phyloP scores from a whole-genome alignment of 2,888 invertebrate species.

The Ophion ventricosus region DNA sequence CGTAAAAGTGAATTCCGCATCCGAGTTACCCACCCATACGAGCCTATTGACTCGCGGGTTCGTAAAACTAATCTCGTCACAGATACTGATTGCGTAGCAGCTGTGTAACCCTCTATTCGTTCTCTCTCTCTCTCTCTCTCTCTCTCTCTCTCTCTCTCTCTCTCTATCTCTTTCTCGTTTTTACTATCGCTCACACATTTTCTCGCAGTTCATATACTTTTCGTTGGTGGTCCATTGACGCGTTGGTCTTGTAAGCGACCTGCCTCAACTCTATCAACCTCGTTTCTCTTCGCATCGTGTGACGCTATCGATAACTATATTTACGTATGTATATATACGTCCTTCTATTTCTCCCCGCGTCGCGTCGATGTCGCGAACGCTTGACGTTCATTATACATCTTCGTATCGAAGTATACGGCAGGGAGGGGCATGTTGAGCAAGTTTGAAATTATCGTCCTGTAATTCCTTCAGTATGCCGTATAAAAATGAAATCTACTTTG shows the following conservation, averaged over 20 bases:
- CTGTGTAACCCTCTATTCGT: neutral
- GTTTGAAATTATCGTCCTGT: no score
- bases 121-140: neutral
- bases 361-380: conserved; percentile 1
- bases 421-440: no score
- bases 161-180: neutral
- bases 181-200: neutral
- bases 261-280: conserved; percentile 64
- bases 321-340: conserved; percentile 8
- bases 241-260: conserved; percentile 64
- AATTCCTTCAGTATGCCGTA: no score
- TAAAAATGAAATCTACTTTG: no score
- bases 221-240: conserved; percentile 68
- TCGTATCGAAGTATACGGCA: no score
- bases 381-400: neutral
- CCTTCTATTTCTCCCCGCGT: conserved; percentile 28
- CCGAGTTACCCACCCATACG: no score
- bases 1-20: neutral
- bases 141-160: neutral
- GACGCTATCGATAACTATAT: conserved; percentile 34
- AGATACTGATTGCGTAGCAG: conserved; percentile 60
- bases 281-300: conserved; percentile 38
- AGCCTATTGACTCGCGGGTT: conserved; percentile 26
- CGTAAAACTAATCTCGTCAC: conserved; percentile 65
- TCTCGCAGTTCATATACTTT: conserved; percentile 55